These are phyloP conservation scores for Himalopsyche tibetana DNA, from an alignment of 2,888 invertebrate species.

Conservation along the genomic window DNA sequence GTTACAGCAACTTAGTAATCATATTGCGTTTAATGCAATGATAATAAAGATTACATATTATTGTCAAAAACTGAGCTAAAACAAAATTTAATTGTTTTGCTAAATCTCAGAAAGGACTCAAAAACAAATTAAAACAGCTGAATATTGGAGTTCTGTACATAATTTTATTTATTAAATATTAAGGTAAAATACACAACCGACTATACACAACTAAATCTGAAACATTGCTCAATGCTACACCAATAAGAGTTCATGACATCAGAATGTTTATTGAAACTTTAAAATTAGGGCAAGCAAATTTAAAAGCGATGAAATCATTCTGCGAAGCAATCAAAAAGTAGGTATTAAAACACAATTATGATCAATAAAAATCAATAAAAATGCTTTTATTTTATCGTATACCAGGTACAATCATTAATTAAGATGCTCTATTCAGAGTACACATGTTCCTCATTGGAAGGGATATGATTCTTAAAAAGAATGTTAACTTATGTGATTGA, in stretches of 20 bases:
- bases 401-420: too few species aligned
- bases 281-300: not conserved
- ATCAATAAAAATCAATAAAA: not conserved
- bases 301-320: not conserved
- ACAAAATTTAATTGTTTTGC: not conserved
- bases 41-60: too few species aligned
- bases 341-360: not conserved
- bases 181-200: constrained; percentile 26
- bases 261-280: not conserved
- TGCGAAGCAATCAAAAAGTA: not conserved
- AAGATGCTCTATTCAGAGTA: too few species aligned
- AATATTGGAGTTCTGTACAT: constrained; percentile 16
- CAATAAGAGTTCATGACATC: not conserved
- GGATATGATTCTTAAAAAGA: too few species aligned
- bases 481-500: too few species aligned
- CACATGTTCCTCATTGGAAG: too few species aligned
- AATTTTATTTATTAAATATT: constrained; percentile 15
- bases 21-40: too few species aligned
- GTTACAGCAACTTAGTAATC: too few species aligned
- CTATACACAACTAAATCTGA: constrained; percentile 31
- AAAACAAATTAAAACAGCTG: not conserved
- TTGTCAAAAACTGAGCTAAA: too few species aligned
- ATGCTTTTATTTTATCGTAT: not conserved
- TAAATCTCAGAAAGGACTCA: not conserved
- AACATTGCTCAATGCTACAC: constrained; percentile 4